Conservation (phyloP, 1,140 invertebrate genomes). For the Drosophila sulfurigaster region DNA sequence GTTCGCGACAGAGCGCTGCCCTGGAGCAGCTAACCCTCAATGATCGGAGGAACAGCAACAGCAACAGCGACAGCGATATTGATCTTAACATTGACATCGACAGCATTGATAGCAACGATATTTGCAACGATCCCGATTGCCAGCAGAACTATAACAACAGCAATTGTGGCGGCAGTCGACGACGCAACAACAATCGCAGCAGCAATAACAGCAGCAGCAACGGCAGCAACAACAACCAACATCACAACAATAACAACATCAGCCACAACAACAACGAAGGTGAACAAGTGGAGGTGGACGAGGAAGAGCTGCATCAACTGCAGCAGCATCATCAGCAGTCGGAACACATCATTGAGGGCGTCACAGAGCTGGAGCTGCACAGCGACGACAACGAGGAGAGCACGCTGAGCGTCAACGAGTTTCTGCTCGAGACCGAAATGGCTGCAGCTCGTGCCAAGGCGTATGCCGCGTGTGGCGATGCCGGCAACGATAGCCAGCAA, state of each 20-base stretch:
- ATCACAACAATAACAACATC: conserved; percentile 37
- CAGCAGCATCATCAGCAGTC: conserved; percentile 7
- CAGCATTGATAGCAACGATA: conserved; percentile 52
- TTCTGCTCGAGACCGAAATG: conserved; percentile 73
- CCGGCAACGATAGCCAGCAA: conserved; percentile 13
- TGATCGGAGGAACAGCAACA: conserved; percentile 41
- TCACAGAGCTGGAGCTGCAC: conserved; percentile 59
- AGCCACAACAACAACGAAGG: conserved; percentile 34
- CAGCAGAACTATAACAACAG: conserved; percentile 69
- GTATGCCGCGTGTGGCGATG: conserved; percentile 24
- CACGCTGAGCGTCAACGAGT: conserved; percentile 72
- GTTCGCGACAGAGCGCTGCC: conserved; percentile 66
- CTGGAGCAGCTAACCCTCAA: conserved; percentile 55
- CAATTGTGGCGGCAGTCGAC: conserved; percentile 31
- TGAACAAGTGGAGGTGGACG: neutral
- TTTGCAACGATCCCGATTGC: conserved; percentile 81
- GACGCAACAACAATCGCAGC: conserved; percentile 47
- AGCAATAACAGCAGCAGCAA: conserved; percentile 45
- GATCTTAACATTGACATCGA: conserved; percentile 42
- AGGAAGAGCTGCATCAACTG: neutral
- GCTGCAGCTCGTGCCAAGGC: conserved; percentile 49
- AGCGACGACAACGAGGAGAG: conserved; percentile 65
- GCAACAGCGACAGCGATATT: conserved; percentile 36
- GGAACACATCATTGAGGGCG: conserved; percentile 57
- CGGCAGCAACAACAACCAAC: conserved; percentile 38